Conservation (phyloP, 2,888 invertebrate species). For the Pheosia gnoma region DNA sequence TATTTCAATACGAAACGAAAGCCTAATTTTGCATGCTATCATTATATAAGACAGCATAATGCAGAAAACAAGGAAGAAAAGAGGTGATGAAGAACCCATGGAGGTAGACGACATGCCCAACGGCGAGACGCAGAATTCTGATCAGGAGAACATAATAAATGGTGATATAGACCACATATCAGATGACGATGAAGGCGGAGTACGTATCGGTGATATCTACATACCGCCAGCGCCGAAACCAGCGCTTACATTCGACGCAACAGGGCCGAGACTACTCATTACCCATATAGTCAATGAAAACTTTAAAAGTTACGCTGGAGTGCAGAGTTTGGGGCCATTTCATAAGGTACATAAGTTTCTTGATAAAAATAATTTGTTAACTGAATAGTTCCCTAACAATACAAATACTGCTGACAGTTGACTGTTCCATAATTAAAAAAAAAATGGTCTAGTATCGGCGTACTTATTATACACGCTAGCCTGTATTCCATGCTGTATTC, state of each 20-base stretch:
- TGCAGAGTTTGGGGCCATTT: slow-evolving; percentile 94
- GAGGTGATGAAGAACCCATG: slow-evolving; percentile 64
- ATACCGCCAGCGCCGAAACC: slow-evolving; percentile 91
- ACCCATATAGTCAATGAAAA: slow-evolving; percentile 95
- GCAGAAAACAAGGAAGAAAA: slow-evolving; percentile 61
- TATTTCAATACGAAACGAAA: not conserved
- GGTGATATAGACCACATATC: slow-evolving; percentile 73
- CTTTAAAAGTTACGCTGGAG: slow-evolving; percentile 98
- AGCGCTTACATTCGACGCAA: slow-evolving; percentile 87
- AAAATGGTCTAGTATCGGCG: too few species aligned
- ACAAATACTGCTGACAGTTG: too few species aligned
- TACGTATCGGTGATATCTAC: slow-evolving; percentile 91
- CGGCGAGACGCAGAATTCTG: slow-evolving; percentile 32
- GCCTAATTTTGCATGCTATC: not conserved
- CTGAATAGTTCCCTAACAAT: too few species aligned
- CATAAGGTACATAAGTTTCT: slow-evolving; percentile 88
- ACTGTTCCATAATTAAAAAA: too few species aligned
- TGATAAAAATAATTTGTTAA: too few species aligned
- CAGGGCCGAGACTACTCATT: slow-evolving; percentile 94
- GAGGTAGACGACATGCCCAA: slow-evolving; percentile 62
- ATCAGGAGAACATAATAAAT: slow-evolving; percentile 39
- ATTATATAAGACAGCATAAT: slow-evolving; percentile 34
- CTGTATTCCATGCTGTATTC: too few species aligned
- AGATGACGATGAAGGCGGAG: slow-evolving; percentile 88
- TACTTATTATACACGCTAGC: too few species aligned